Percentiles rank a stretch among this genome's conserved stretches.
Conservation (phyloP, 2,797 vertebrate species). For the Cygnus olor region DNA sequence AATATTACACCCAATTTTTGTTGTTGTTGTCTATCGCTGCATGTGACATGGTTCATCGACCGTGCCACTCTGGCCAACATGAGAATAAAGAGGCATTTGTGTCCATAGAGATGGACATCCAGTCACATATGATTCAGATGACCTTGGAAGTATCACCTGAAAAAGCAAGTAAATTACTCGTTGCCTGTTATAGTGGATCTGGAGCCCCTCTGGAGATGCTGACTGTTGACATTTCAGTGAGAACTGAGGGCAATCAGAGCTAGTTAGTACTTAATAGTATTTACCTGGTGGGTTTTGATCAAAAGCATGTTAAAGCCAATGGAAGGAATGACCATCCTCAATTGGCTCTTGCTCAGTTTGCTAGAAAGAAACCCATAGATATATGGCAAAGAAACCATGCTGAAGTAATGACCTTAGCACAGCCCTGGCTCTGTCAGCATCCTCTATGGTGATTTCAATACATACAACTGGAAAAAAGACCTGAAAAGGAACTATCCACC, state of each 20-base stretch:
- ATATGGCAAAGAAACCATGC: neutral
- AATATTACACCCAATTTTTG: neutral
- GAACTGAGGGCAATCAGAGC: neutral
- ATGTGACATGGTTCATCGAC: neutral
- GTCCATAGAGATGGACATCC: neutral
- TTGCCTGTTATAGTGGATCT: neutral
- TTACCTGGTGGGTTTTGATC: neutral
- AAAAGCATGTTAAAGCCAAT: neutral
- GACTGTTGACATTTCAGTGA: neutral
- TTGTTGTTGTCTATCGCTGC: neutral
- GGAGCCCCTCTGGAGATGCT: slow-evolving; percentile 4
- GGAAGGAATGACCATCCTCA: neutral
- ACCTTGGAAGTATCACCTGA: slow-evolving; percentile 17
- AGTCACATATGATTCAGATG: neutral
- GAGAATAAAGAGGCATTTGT: slow-evolving; percentile 7
- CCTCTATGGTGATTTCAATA: neutral
- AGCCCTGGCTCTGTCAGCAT: neutral
- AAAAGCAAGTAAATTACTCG: slow-evolving; percentile 22
- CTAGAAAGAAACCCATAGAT: neutral
- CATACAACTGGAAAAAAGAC: neutral
- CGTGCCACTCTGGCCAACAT: neutral
- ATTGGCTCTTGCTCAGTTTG: neutral
- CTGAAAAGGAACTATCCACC: neutral
- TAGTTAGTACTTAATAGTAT: neutral
- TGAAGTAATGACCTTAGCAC: neutral